Base-by-base conservation (phyloP, 1,140 invertebrate species). In the Lepidurus couesii region DNA sequence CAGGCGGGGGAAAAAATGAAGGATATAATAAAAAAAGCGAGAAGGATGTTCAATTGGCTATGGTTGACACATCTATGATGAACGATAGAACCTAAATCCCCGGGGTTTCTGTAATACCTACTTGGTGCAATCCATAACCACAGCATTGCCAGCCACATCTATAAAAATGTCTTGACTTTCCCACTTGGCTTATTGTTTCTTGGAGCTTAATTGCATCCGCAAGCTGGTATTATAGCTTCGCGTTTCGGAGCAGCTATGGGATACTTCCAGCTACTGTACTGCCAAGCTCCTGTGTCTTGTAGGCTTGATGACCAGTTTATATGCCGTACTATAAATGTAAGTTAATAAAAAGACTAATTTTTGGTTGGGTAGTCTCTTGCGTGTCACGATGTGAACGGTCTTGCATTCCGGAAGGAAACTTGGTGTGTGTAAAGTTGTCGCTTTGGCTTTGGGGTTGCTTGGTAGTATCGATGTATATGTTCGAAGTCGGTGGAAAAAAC, bases 171-270 rank as follows among this genome's bases (percentile, higher is more conserved):
- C 53, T 65, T 65, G 53, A 7, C 53, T 65, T 65, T 65, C 53
- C n/a, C 53, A 65, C 53, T 65, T 65, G 53, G 53, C 53, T 65
- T 65, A 65, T 65, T 65, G 53, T 65, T 65, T 65, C 53, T 65
- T 10, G 53, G 53, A n/a, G 16, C 53, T 65, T 65, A 65, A 65
- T 65, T 65, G 53, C 53, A 65, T 65, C 53, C 53, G 53, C 53
- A 65, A 65, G 53, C 53, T 65, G 53, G 53, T 65, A 65, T 65
- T 65, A 65, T 65, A 21, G 21, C 53, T 65, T 21, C 16, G 53
- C 16, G 53, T 65, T 65, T 65, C 53, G 21, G n/a, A 21, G 53
- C 53, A 65, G 21, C 53, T 7, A 65, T 65, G 53, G 53, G n/a
- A n/a, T 65, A 65, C 21, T 65, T 65, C 53, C 53, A 65, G 13